Conservation (phyloP, 2,797 vertebrate genomes). For the Phoxinus dragarum region DNA sequence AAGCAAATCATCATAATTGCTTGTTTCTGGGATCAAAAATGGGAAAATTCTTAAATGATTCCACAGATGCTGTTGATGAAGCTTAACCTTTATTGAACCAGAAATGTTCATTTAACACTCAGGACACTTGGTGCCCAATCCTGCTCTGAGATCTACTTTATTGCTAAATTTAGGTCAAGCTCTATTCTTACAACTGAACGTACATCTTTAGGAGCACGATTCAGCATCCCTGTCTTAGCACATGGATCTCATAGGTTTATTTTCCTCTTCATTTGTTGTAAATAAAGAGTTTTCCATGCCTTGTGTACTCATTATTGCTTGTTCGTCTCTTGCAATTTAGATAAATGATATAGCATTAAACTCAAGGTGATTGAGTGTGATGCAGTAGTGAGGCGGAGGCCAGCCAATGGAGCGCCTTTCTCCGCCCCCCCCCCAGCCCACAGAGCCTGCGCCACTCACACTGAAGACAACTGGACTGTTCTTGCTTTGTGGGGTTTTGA, state of each 20-base stretch:
- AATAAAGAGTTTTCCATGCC: slow-evolving; percentile 83
- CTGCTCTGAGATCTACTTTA: slow-evolving; percentile 22
- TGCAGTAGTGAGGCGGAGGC: slow-evolving; percentile 99
- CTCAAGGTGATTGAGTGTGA: slow-evolving; percentile 99
- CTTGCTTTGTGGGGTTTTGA: slow-evolving; percentile 99
- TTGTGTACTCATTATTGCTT: slow-evolving; percentile 99
- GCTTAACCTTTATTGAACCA: not conserved
- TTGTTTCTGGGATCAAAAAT: not conserved
- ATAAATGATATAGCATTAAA: slow-evolving; percentile 99
- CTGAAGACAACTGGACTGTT: slow-evolving; percentile 99
- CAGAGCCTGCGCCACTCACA: slow-evolving; percentile 83
- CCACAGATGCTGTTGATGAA: not conserved
- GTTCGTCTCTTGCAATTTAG: slow-evolving; percentile 99
- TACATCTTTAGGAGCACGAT: slow-evolving; percentile 28
- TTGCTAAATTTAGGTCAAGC: not conserved
- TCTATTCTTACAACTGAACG: not conserved
- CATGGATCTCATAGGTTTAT: slow-evolving; percentile 27
- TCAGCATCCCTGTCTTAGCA: not conserved
- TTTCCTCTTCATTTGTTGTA: slow-evolving; percentile 62
- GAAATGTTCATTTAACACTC: not conserved
- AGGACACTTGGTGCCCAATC: slow-evolving; percentile 16
- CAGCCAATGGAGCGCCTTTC: slow-evolving; percentile 99
- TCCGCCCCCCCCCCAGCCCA: slow-evolving; percentile 96
- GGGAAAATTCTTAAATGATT: not conserved
- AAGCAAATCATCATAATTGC: not conserved